These are phyloP conservation scores for Morinoia aosen DNA, from an alignment of 2,888 invertebrate genomes.

Conservation along the genomic window DNA sequence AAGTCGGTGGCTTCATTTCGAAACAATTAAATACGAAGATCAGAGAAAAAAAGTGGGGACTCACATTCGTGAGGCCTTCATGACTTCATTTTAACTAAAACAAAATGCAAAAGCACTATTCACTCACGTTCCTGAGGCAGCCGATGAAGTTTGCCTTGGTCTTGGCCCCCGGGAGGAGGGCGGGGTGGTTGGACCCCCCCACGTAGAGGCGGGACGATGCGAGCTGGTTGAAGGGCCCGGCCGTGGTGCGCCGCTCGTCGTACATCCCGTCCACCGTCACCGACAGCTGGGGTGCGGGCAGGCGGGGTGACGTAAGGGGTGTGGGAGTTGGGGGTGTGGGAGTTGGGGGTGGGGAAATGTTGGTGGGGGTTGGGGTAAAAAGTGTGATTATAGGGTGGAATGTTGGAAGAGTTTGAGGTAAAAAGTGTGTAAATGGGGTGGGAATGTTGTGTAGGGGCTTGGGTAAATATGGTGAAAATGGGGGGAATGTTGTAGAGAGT, in stretches of 20 bases:
- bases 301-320: not conserved
- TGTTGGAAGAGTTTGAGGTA: too few species aligned
- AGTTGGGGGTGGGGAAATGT: not conserved
- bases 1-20: too few species aligned
- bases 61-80: too few species aligned
- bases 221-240: conserved; percentile 91
- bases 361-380: not conserved
- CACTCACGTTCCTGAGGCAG: conserved; percentile 87
- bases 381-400: not conserved
- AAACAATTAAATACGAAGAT: too few species aligned
- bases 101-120: too few species aligned
- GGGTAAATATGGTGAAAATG: too few species aligned
- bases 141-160: conserved; percentile 89
- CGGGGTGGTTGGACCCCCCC: conserved; percentile 90
- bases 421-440: too few species aligned
- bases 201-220: conserved; percentile 90
- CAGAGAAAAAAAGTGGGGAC: too few species aligned
- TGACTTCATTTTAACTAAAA: too few species aligned
- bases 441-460: too few species aligned
- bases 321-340: too few species aligned
- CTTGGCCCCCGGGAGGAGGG: conserved; percentile 85
- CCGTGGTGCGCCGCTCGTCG: conserved; percentile 90
- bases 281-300: conserved; percentile 79
- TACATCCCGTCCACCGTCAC: conserved; percentile 93
- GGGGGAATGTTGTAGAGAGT: too few species aligned